Base-by-base conservation (phyloP, 2,113 vertebrate genomes). In the Chaetorhynchus papuensis region DNA sequence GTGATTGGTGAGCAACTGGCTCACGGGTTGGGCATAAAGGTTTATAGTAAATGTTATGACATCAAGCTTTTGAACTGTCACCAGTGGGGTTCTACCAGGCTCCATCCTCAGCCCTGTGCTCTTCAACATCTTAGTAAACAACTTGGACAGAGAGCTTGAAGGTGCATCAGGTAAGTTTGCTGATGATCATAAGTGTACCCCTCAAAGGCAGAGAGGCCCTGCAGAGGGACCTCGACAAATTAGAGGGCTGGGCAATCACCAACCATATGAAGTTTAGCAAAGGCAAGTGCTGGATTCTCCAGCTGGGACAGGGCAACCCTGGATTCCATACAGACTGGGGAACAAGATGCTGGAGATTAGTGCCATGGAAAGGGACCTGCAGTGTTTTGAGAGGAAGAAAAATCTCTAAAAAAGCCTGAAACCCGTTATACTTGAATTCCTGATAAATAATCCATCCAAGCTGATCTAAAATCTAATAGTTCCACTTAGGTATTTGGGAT, bases 351-450 rank as follows among this genome's bases (percentile, higher is more conserved):
- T 75, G 61, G 39, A 61, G 14, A 68, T 33, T 15, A 15, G 19
- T 0, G 0, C 10, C 7, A 5, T 2, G 2, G 37, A 59, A 45
- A 30, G 33, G 28, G 15, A 52, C 12, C 44, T 66, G 10, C 3
- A 4, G 15, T 28, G 20, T 6, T 63, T 52, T n/a, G 33, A 50
- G 6, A 74, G 10, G 23, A 53, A 12, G 5, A 14, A 18, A 56
- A 59, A 42, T 59, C 23, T 81, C 41, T 61, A 24, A 49, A 83
- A 7, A 26, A 89, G 7, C 22, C 42, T 59, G 26, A 35, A 84
- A 82, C 10, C 9, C 75, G 35, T 49, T 91, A 7, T 39, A 49
- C 10, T 75, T 89, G 10, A 82, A 71, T 60, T 84, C 41, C 52
- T 79, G 41, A 13, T 30, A 61, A 68, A 72, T 89, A 72, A 64